Base-by-base conservation (phyloP, 2,888 invertebrate species). In the Tetramorium bicarinatum region DNA sequence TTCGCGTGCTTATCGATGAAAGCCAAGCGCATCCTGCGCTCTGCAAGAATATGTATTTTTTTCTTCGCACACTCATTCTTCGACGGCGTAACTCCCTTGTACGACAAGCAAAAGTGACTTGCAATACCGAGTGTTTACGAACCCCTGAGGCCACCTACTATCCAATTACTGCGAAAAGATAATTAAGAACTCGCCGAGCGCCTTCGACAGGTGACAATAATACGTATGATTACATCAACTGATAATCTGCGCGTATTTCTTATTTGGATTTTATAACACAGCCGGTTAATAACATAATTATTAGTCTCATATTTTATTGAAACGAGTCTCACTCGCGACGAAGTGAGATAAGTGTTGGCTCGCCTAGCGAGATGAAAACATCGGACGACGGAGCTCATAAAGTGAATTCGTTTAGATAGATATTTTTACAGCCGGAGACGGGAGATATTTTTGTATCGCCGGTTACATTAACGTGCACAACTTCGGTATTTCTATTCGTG, bases 1-100 rank as follows among this genome's bases (percentile, higher is more conserved):
- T 74, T 64, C 82, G 54, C 76, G 79, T 69, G 79, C 83, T 80
- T 80, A 79, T 83, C 75, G 75, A 75, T 75, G 56, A 75, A 64
- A 62, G 34, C 34, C 47, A 18, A 76, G 75, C 47, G 47, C 38
- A 61, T 75, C 74, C 74, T 74, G 71, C 71, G n/a, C 29, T 13
- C 69, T 13, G 54, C 18, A 59, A 75, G 62, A 34, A 44, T n/a
- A 61, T 34, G 29, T 7, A 29, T n/a, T 44, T 44, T 41, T 52
- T 34, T 44, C 34, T 74, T 74, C 61, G 61, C 74, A 61, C 44
- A 41, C 29, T 74, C 29, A 59, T n/a, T 29, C 25, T 1, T 34
- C 29, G 25, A 25, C 38, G 21, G 38, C 38, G 41, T 21, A 38
- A 0, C 15, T 25, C 41, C 38, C 38, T 38, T 38, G 66, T 29